Base-by-base conservation (phyloP, 2,113 vertebrate genomes). In the Myiozetetes cayanensis region DNA sequence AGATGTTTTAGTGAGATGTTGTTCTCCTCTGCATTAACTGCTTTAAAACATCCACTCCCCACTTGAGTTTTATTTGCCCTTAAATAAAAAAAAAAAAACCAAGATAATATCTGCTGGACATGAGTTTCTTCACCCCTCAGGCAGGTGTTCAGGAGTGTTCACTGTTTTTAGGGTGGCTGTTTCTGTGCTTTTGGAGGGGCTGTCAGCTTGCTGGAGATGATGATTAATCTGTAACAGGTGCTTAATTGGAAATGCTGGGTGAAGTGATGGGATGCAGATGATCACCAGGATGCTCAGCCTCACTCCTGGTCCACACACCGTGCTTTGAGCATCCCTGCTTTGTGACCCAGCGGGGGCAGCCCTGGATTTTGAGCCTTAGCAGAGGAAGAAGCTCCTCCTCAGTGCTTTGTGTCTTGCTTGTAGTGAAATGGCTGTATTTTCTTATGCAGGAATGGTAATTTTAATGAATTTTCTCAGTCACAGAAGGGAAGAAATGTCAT, bases 121-220 rank as follows among this genome's bases (percentile, higher is more conserved):
- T 2, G 0, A 2, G 2, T 61, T 44, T 72, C 53, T 66, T 76
- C 67, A 46, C 73, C 87, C 91, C 46, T 80, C 63, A 27, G 91
- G 93, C 93, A 73, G 82, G 47, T 55, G 78, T 83, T 91, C 20
- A 68, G 43, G 86, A 59, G 85, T 62, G 88, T 55, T 55, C 47
- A 5, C 35, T 83, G 85, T 66, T 90, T 87, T 58, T 87, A 4
- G 89, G 85, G 90, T 30, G 15, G 35, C 71, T 85, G 39, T 82
- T 93, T 33, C 81, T 82, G 71, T 86, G 82, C 49, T 85, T 87
- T 78, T 43, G 27, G 58, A 88, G 25, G 8, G 70, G 41, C 72
- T 93, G 74, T 75, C 58, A 72, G 73, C 71, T 88, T n/a, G 62
- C 44, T 85, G 78, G 49, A 47, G 75, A 23, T 1, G 4, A 6